A percentile compares a stretch with the other conserved stretches of the same genome.
These are phyloP conservation scores for Danio choprae DNA, from an alignment of 2,797 vertebrate genomes.

Conservation along the genomic window DNA sequence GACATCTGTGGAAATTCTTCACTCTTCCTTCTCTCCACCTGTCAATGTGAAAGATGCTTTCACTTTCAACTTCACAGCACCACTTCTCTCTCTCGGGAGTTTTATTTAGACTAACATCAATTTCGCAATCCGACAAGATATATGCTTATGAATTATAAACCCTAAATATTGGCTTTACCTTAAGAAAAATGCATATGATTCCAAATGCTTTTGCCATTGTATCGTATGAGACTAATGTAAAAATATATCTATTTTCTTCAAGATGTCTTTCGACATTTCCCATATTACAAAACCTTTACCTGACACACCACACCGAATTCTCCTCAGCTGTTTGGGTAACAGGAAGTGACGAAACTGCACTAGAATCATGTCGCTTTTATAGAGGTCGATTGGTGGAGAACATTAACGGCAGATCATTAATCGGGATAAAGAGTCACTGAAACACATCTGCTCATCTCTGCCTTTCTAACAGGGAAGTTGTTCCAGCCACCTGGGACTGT, in stretches of 20 bases:
- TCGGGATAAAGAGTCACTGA: background rate
- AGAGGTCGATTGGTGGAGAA: conserved; percentile 15
- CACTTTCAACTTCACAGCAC: background rate
- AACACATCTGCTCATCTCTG: background rate
- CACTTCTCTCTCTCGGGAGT: background rate
- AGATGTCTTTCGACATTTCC: background rate
- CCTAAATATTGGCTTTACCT: too few species aligned
- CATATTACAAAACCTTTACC: background rate
- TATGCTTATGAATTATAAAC: background rate
- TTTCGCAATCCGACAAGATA: background rate
- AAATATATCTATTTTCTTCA: background rate
- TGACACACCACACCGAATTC: background rate
- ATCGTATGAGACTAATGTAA: too few species aligned
- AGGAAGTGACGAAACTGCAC: conserved; percentile 44
- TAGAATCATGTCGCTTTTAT: conserved; percentile 11
- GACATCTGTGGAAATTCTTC: background rate
- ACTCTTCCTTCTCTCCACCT: background rate
- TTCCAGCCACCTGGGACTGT: background rate
- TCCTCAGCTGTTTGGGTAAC: conserved; percentile 1
- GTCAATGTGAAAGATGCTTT: background rate
- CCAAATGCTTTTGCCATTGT: too few species aligned
- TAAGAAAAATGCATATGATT: too few species aligned
- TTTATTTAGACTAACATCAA: background rate
- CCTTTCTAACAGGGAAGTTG: background rate
- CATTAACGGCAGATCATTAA: background rate